Percentiles rank a stretch among this genome's conserved stretches.
Conservation (phyloP, 2,113 vertebrate species). For the Cathartes aura region DNA sequence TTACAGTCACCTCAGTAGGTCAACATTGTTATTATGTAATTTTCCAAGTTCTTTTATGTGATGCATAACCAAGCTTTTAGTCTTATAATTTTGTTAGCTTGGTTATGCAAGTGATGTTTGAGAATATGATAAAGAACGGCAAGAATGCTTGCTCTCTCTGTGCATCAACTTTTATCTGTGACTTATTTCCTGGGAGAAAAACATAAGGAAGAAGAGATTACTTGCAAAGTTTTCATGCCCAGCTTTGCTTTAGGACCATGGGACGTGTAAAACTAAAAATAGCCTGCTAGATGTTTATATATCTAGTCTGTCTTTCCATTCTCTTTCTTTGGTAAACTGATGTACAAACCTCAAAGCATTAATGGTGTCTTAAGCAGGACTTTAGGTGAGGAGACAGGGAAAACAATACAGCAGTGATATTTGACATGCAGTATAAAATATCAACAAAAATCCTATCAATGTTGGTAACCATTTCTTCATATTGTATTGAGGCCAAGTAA, state of each 20-base stretch:
- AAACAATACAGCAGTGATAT: background rate
- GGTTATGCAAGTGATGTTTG: background rate
- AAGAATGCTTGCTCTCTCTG: background rate
- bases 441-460: fast-evolving
- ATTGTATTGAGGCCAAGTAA: background rate
- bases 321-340: background rate
- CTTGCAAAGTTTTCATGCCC: background rate
- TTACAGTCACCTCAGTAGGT: background rate
- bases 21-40: background rate
- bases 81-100: background rate
- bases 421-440: background rate
- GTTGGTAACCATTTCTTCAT: background rate
- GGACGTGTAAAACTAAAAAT: background rate
- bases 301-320: background rate
- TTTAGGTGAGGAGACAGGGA: background rate
- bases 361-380: background rate
- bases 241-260: background rate
- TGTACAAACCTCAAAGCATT: background rate
- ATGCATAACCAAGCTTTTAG: background rate
- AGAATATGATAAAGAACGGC: background rate
- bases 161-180: background rate
- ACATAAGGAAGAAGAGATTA: background rate
- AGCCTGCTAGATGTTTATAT: background rate
- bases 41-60: background rate
- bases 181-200: background rate